Evolutionary conservation across 2,797 vertebrate species (phyloP).

Genomic region (Pyrrhura leucotis): DNA sequence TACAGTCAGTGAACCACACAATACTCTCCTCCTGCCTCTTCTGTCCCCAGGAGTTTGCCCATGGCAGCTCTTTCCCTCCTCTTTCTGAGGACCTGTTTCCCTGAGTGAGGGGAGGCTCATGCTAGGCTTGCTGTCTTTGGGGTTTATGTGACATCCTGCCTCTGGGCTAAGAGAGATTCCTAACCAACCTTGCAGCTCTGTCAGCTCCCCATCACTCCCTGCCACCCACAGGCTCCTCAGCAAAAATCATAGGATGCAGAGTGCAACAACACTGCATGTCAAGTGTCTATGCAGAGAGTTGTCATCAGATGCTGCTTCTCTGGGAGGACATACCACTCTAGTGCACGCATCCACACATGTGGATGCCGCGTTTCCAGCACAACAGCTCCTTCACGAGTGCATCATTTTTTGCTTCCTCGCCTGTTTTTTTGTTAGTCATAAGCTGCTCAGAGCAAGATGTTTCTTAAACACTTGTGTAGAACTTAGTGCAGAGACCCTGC

Average conservation of each 20-base stretch:
- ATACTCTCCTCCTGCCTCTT: neutral
- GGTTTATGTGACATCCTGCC: neutral
- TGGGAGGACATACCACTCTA: neutral
- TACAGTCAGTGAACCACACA: neutral
- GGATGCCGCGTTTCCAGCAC: neutral
- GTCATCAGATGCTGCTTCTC: neutral
- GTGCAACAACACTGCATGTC: rapidly evolving
- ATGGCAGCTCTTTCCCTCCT: neutral
- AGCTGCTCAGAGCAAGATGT: neutral
- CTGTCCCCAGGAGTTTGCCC: neutral
- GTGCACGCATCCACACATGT: neutral
- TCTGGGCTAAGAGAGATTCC: neutral
- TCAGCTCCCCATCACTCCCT: neutral
- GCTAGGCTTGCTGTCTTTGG: neutral
- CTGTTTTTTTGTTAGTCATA: neutral
- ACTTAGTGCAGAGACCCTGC: neutral
- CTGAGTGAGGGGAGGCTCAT: rapidly evolving
- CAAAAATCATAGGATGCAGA: rapidly evolving
- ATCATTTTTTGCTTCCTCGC: neutral
- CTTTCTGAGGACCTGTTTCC: neutral
- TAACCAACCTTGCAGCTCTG: neutral
- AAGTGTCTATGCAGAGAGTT: rapidly evolving
- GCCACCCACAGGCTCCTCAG: neutral
- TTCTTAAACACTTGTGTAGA: neutral
- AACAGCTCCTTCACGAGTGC: neutral